Evolutionary conservation across 2,888 invertebrate species (phyloP), one percentile per base, ranked within the genome.

Genomic region (Teinopalpus imperialis): DNA sequence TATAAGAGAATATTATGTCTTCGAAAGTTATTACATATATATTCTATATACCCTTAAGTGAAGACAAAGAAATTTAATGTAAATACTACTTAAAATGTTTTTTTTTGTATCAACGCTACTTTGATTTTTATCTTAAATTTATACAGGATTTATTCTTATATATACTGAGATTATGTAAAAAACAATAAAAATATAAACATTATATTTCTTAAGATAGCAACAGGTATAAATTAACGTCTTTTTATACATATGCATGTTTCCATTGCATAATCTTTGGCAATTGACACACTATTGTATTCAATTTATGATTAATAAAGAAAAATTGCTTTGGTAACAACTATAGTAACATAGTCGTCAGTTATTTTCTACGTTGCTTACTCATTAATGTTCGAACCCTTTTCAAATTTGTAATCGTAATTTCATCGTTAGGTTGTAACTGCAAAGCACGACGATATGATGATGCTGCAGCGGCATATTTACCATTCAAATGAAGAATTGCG

Each of bases 401-500:
- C 47, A 98, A 91, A 86, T 98, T 98, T 49, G 94, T 94, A 69
- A 95, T 89, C 26, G 98, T 97, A 48, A 97, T 95, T 48, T 92
- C 91, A 76, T 98, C 98, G 53, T 94, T 94, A 0, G 98, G 98
- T 69, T 96, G 94, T 44, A 98, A 87, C 65, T 93, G 90, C 45
- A 98, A 87, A 0, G 98, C 98, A 67, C 93, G 92, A 57, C 94
- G 90, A 79, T 98, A 98, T 48, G 96, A 94, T 8, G 91, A 90
- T 31, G 97, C 96, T 0, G 98, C 98, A 54, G 97, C 95, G 14
- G 90, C 89, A 62, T 96, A 94, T 78, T 97, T 97, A 13, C 97
- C 97, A 74, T 98, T 96, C 56, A 97, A 90, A 85, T 98, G 98
- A 48, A 97, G 90, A 71, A 98, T 98, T 46, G 98, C 98, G 13